These are phyloP conservation scores for Rhabdomys dilectus DNA, from an alignment of 2,113 vertebrate genomes.

Conservation along the genomic window DNA sequence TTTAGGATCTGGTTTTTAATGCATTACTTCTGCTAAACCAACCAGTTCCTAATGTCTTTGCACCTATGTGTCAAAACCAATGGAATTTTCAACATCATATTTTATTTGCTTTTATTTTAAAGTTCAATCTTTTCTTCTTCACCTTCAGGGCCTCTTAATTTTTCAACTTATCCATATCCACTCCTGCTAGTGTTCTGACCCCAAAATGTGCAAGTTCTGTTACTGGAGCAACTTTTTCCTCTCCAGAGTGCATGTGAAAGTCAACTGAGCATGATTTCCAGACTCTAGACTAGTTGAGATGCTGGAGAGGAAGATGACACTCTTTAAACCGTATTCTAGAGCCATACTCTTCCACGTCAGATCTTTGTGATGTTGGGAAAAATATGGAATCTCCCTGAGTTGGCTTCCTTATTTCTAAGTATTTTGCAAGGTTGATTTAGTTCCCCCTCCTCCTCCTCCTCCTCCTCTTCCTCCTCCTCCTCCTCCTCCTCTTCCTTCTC, in stretches of 20 bases:
- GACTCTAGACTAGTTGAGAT: background rate
- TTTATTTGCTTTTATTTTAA: conserved; percentile 40
- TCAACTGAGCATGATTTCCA: background rate
- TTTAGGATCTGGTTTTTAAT: conserved; percentile 40
- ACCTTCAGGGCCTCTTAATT: conserved; percentile 24
- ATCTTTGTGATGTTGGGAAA: background rate
- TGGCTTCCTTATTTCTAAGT: background rate
- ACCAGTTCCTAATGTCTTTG: conserved; percentile 2
- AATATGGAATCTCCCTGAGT: background rate
- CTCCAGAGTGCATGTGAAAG: background rate
- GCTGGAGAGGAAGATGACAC: background rate
- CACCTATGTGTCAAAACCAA: conserved; percentile 27
- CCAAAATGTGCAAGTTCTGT: background rate
- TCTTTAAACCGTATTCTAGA: background rate
- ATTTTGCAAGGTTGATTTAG: conserved; percentile 14
- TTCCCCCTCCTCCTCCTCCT: background rate
- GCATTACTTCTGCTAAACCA: background rate
- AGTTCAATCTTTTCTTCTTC: background rate
- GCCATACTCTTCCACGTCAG: background rate
- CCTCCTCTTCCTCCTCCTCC: too few species aligned
- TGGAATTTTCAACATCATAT: background rate
- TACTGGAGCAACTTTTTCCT: background rate
- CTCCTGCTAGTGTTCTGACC: background rate
- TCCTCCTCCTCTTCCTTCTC: too few species aligned
- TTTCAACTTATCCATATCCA: background rate